Base-by-base conservation (phyloP, 2,888 invertebrate species). In the Salpingus planirostris region DNA sequence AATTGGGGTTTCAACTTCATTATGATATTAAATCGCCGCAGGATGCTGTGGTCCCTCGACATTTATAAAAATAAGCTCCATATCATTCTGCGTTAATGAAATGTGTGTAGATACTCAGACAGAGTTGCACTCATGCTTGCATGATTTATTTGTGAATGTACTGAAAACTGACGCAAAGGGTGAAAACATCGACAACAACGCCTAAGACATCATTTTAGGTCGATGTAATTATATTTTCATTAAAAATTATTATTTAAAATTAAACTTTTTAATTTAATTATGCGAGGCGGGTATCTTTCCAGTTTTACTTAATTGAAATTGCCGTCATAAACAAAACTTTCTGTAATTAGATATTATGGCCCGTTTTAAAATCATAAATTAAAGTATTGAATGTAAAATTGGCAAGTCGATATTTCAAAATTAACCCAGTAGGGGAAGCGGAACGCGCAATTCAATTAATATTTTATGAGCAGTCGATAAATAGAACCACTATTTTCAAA, bases 251-350 rank as follows among this genome's bases (percentile, higher is more conserved):
- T 36, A 24, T 36, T 36, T 31, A 36, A 36, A 31, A 27, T 36
- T 27, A 36, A 36, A 32, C 32, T 36, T 32, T 36, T 26, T 36
- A 32, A 36, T 36, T 33, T 32, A 32, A 36, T 36, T 36, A 36
- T 24, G 7, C 24, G n/a, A 36, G 31, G 31, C 29, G 22, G 32
- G 32, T 29, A 32, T 25, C 29, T 36, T 36, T 36, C 29, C 11
- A 25, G 26, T 32, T 33, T 31, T 28, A 28, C 27, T 36, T 33
- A 24, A 33, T 32, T 36, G 29, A 33, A 29, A 32, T 25, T 28
- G 29, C 36, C 24, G 32, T 27, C 29, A 25, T 33, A 36, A 36
- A 36, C 28, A 32, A 31, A 35, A 36, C 32, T 32, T 36, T 32
- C 13, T 25, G 26, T 36, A 31, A 36, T 36, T 31, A 32, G 29